These are phyloP conservation scores for Falco concolor DNA, from an alignment of 2,797 vertebrate genomes.

Conservation along the genomic window DNA sequence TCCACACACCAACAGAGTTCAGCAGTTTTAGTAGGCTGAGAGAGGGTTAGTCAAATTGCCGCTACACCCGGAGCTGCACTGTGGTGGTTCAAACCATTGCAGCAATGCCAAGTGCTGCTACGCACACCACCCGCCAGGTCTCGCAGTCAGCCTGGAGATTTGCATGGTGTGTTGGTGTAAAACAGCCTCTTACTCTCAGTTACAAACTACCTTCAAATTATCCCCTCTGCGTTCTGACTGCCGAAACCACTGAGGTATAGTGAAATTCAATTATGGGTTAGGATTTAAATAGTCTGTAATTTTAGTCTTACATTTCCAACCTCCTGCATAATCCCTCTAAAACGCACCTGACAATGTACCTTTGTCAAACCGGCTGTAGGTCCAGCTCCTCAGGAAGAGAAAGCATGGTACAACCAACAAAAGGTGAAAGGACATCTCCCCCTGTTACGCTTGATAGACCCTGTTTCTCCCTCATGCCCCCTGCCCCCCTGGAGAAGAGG, in stretches of 20 bases:
- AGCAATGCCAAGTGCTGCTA: background rate
- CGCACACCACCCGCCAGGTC: background rate
- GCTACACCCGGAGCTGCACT: background rate
- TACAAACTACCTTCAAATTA: background rate
- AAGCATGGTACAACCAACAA: background rate
- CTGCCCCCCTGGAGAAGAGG: background rate
- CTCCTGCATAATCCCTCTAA: background rate
- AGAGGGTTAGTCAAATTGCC: accelerated
- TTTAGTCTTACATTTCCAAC: background rate
- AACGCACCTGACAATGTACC: accelerated
- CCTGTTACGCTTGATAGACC: background rate
- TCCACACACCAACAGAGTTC: background rate
- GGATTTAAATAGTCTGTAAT: background rate
- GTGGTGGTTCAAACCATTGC: background rate
- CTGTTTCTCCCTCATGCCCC: background rate
- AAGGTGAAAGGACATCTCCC: background rate
- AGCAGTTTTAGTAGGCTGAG: background rate
- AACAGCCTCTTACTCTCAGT: background rate
- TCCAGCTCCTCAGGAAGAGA: background rate
- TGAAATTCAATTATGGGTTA: background rate
- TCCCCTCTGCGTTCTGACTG: background rate
- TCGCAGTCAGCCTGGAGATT: background rate
- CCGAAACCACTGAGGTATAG: background rate
- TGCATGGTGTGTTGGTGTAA: background rate
- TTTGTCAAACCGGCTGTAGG: background rate